Evolutionary conservation across 2,113 vertebrate species (phyloP).

Genomic region (Motacilla alba): DNA sequence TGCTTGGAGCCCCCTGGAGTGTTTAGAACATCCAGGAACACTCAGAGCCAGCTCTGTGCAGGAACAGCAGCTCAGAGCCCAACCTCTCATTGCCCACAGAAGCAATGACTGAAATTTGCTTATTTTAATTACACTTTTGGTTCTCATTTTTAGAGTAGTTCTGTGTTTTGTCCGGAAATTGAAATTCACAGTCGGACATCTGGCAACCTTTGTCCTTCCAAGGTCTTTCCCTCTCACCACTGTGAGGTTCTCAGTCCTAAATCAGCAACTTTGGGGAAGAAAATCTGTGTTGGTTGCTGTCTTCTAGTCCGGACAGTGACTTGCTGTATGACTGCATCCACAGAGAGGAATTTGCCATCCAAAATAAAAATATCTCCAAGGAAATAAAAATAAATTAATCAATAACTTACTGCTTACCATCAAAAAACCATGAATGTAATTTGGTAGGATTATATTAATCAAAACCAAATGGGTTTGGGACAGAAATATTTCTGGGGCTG

Average conservation of each 20-base stretch:
- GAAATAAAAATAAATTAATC: not conserved
- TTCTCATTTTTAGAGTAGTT: not conserved
- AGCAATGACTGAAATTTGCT: not conserved
- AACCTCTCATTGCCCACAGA: not conserved
- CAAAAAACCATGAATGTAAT: not conserved
- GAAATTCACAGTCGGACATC: not conserved
- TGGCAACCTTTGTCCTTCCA: not conserved
- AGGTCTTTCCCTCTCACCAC: not conserved
- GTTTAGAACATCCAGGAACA: not conserved
- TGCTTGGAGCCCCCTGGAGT: not conserved
- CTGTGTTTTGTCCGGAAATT: not conserved
- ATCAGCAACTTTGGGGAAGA: not conserved
- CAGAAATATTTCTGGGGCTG: not conserved
- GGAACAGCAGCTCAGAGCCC: not conserved
- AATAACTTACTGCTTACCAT: not conserved
- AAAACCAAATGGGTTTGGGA: not conserved
- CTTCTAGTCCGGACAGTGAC: not conserved
- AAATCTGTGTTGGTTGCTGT: not conserved
- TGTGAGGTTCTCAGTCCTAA: not conserved
- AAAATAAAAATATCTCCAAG: not conserved
- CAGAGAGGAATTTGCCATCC: not conserved
- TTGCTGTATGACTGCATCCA: not conserved
- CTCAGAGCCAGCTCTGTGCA: not conserved
- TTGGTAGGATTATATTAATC: not conserved
- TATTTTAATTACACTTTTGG: not conserved